Percentiles rank a stretch among this genome's conserved stretches.
Conservation (phyloP, 2,888 invertebrate genomes). For the Eudemis profundana region DNA sequence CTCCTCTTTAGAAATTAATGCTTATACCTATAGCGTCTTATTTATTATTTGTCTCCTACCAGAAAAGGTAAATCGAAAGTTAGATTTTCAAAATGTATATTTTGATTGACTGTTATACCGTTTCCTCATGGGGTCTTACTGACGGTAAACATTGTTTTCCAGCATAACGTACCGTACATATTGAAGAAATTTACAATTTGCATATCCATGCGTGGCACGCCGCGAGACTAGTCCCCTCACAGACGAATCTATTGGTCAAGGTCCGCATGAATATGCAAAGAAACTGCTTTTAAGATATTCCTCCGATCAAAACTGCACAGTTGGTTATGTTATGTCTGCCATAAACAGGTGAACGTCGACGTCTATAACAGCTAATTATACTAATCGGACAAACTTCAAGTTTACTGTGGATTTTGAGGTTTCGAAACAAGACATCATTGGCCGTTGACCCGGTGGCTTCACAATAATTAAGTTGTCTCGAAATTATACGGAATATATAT, state of each 20-base stretch:
- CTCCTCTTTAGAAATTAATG: constrained; percentile 15
- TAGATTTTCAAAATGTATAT: not conserved
- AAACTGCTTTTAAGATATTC: constrained; percentile 53
- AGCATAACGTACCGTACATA: constrained; percentile 50
- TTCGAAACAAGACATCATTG: constrained; percentile 35
- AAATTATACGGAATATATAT: constrained; percentile 14
- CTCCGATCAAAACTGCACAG: constrained; percentile 55
- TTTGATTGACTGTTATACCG: not conserved
- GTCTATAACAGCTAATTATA: constrained; percentile 30
- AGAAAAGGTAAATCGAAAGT: not conserved
- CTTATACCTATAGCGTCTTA: not conserved
- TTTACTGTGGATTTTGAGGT: constrained; percentile 21
- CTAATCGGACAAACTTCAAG: constrained; percentile 28
- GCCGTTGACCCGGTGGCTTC: constrained; percentile 26
- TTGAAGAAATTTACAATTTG: constrained; percentile 59
- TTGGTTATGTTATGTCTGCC: constrained; percentile 43
- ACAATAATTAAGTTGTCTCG: constrained; percentile 34
- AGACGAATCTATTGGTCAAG: constrained; percentile 70
- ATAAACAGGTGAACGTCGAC: constrained; percentile 21
- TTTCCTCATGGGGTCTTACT: not conserved
- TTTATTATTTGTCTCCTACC: not conserved
- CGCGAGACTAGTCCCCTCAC: constrained; percentile 49
- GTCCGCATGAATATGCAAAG: constrained; percentile 69
- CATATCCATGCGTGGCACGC: constrained; percentile 61
- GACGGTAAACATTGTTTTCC: constrained; percentile 54